Base-by-base conservation (phyloP, 1,140 invertebrate species). In the Dendroctonus valens region DNA sequence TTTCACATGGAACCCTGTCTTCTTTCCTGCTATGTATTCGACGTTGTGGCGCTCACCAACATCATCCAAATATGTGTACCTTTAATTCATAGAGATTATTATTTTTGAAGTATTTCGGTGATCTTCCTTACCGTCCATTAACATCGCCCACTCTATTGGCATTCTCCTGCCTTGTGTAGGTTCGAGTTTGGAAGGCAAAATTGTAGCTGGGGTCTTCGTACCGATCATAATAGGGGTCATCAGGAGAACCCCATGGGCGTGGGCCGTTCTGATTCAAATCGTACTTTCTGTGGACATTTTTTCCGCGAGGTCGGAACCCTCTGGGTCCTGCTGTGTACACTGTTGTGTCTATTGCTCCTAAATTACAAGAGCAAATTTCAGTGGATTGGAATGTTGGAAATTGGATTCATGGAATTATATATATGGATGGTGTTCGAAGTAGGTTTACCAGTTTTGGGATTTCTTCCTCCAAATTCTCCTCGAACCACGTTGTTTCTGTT, bases 191-290 rank as follows among this genome's bases (percentile, higher is more conserved):
- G 69, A 85, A 86, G 38, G 80, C 83, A 73, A 86, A 90, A 37
- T 82, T 82, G 72, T 89, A 90, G 64, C 86, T 87, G 1, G 87
- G 87, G 76, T 89, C 87, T 74, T 89, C 87, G 65, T 83, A 88
- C 9, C 87, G 87, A 76, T 90, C 88, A 70, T 84, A 84, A 66
- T 86, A 85, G 2, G 86, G 85, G 76, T 88, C 86, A 68, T 88
- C 86, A 46, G 83, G 82, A 59, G 52, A 77, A 49, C 85, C 87
- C 46, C 83, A 83, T 3, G 83, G 81, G 48, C 82, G 79, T n/a
- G 84, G 79, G 9, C 84, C 83, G 70, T 81, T 79, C 77, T 89
- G 87, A 59, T 85, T 86, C 54, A 89, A 76, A 68, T 89, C 86
- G 76, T 87, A 85, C 75, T 87, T 86, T 46, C 88, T 78, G 67